Base-by-base conservation (phyloP, 2,797 vertebrate genomes). In the Chelon auratus region DNA sequence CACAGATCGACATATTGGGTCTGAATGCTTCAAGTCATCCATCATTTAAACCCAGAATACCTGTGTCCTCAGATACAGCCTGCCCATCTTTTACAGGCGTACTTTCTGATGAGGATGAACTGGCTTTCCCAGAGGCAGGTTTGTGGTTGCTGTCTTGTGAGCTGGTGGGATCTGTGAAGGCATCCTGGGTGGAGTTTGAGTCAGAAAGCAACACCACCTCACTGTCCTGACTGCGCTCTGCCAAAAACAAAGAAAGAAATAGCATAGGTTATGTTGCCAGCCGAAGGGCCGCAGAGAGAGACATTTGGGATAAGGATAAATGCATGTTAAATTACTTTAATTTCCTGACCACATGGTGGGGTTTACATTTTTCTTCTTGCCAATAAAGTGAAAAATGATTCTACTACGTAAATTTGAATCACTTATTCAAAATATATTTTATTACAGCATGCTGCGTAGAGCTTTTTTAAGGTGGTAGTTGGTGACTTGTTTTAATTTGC, bases 221-320 rank as follows among this genome's bases (percentile, higher is more conserved):
- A 68, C 98, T 99, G 92, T 99, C 98, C 92, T 98, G 98, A 90
- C 98, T 99, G 87, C 96, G 96, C 72, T 99, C 98, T 99, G 93
- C 76, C 61, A 73, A 83, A 75, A 80, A 33, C 36, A 72, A 77
- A 47, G 14, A 12, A 60, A 61, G 52, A 56, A 15, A 82, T 60
- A 78, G 81, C 45, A 91, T 30, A 18, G 62, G 64, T 89, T 72
- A 84, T 54, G 69, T 68, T 15, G 60, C 66, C 65, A 55, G 75
- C 47, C 54, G 64, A 48, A 65, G 10, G 52, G 45, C 45, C 24
- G 11, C 30, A 56, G 30, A 56, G 22, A 10, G 26, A 75, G 13
- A 62, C 52, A 69, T 77, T 50, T 65, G 18, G 43, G 14, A 64
- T 53, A 57, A 62, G 40, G 57, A 74, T 50, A 56, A 53, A 60